These are phyloP conservation scores for Drosophila kuntzei DNA, from an alignment of 2,888 invertebrate species.

Conservation along the genomic window DNA sequence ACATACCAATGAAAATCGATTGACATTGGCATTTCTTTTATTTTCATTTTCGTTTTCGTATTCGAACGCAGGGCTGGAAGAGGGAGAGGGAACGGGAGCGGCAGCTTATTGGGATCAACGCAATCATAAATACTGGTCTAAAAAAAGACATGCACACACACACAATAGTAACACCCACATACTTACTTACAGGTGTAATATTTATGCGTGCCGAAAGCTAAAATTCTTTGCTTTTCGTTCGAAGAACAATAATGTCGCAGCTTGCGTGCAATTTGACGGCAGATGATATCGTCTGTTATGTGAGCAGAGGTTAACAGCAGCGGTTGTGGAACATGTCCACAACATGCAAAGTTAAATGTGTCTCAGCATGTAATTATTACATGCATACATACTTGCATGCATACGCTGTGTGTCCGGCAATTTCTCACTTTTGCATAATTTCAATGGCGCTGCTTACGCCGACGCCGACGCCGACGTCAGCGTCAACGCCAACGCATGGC, in stretches of 20 bases:
- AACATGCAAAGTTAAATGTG: conserved; percentile 15
- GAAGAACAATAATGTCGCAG: conserved; percentile 21
- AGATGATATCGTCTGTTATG: conserved; percentile 23
- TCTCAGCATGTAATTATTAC: conserved; percentile 34
- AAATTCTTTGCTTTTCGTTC: conserved; percentile 34
- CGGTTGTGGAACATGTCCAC: conserved; percentile 6
- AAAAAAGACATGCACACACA: conserved; percentile 45
- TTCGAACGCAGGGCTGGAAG: conserved; percentile 26
- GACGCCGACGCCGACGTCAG: conserved; percentile 16
- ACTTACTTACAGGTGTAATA: conserved; percentile 16
- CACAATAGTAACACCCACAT: conserved; percentile 6
- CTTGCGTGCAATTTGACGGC: conserved; percentile 22
- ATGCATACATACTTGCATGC: conserved; percentile 4
- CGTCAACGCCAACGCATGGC: conserved; percentile 57
- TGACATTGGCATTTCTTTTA: conserved; percentile 61
- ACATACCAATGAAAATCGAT: conserved; percentile 70
- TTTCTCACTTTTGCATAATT: conserved; percentile 74
- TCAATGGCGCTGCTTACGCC: conserved; percentile 51
- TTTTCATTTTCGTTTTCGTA: conserved; percentile 42
- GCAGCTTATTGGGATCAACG: conserved; percentile 5
- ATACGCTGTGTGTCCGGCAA: conserved; percentile 41
- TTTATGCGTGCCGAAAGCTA: conserved; percentile 49
- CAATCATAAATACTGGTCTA: conserved; percentile 41
- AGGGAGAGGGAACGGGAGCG: conserved; percentile 4
- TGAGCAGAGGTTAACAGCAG: conserved; percentile 11